Evolutionary conservation across 2,888 invertebrate genomes (phyloP), one percentile per base, ranked within the genome.

Genomic region (Cryptus armator): DNA sequence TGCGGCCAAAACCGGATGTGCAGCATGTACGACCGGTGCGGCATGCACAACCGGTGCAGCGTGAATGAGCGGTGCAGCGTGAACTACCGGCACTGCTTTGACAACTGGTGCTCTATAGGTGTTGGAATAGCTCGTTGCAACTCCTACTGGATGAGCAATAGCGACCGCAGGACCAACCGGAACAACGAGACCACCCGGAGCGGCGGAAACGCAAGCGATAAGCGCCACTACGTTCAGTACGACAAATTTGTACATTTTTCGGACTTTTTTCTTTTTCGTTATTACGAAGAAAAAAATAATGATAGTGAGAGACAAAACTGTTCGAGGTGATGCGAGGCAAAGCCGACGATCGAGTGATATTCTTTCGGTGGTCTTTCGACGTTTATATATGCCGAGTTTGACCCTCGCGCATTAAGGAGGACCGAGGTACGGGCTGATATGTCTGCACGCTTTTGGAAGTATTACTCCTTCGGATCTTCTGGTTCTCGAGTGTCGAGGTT

Each of bases 91-190:
- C 16, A 81, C 93, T 92, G 89, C 89, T 77, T 91, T 90, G 67
- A 90, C 87, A 0, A 88, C 86, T 7, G 90, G 90, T 92, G 95
- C 95, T 94, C 95, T 95, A 93, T 95, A 95, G 86, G 95, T 94
- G 76, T 84, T 76, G 9, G 84, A 72, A 19, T 81, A 83, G 67
- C 86, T 86, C 53, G 86, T 78, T 86, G 95, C 95, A 56, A 95
- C 94, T 70, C 95, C 95, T 12, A 95, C 93, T 46, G 95, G 95
- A 83, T 94, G 92, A 88, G 94, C 95, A 46, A 95, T 94, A 62
- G 95, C 94, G 12, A 90, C 90, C 19, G 91, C 90, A n/a, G 92
- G 92, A 12, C 87, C 64, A 1, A 85, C 78, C 59, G 87, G 84
- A 12, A 85, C 92, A 9, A 91, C 92, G 44, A 88, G 76, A 67